Conservation (phyloP, 2,797 vertebrate genomes). For the Tamandua tetradactyla region DNA sequence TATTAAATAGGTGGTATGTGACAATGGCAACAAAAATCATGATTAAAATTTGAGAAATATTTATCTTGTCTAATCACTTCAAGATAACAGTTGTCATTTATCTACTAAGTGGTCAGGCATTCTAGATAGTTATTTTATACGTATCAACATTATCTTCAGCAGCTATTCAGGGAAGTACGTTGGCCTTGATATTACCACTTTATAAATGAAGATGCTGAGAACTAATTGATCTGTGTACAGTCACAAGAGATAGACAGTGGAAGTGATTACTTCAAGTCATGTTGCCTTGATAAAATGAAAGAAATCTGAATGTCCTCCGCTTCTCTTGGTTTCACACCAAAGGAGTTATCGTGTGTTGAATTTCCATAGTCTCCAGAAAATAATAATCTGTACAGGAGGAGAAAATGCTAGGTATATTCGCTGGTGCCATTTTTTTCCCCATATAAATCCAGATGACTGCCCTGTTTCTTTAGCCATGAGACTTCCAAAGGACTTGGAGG, state of each 20-base stretch:
- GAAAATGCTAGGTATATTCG: background rate
- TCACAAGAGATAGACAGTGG: background rate
- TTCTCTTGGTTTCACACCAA: background rate
- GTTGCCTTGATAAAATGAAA: background rate
- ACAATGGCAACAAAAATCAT: background rate
- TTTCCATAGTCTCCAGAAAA: background rate
- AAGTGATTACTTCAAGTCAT: background rate
- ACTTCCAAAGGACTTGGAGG: background rate
- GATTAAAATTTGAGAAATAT: slow-evolving; percentile 1
- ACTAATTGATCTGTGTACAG: background rate
- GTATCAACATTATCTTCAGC: background rate
- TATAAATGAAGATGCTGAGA: background rate
- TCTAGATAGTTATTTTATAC: background rate
- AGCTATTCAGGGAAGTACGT: background rate
- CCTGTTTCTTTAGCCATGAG: background rate
- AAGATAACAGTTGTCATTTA: background rate
- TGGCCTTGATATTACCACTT: background rate
- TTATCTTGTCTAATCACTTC: slow-evolving; percentile 28
- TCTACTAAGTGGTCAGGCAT: background rate
- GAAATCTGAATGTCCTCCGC: background rate
- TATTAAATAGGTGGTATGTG: background rate
- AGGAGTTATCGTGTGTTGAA: background rate
- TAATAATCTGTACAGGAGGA: background rate
- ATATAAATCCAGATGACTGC: background rate
- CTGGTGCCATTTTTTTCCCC: background rate